Conservation (phyloP, 2,113 vertebrate genomes). For the Zosterops hypoxanthus region DNA sequence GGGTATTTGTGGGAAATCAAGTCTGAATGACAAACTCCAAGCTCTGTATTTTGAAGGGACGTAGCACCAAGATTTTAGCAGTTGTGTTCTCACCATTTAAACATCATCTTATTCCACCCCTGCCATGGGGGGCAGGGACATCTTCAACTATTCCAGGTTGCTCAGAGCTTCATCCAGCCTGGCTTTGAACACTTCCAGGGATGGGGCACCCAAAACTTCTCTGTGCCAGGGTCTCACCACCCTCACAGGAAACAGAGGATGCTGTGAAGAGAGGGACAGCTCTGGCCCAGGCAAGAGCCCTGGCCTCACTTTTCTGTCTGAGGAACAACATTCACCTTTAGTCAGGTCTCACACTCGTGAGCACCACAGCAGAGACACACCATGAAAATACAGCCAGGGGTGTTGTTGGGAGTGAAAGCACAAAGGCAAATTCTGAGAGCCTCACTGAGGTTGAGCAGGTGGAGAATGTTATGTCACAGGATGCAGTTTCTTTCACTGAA, state of each 20-base stretch:
- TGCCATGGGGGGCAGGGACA: background rate
- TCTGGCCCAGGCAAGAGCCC: background rate
- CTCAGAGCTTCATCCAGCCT: background rate
- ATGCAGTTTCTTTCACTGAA: background rate
- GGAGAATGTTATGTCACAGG: background rate
- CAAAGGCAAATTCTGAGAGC: background rate
- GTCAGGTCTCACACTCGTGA: background rate
- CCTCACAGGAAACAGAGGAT: background rate
- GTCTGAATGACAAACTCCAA: background rate
- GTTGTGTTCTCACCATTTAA: background rate
- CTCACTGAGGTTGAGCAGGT: background rate
- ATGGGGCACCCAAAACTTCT: background rate
- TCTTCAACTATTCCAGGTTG: background rate
- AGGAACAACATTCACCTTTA: rapidly evolving
- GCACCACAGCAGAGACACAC: background rate
- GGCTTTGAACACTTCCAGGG: background rate
- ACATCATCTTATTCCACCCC: background rate
- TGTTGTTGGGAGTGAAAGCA: background rate
- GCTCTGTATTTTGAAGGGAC: background rate
- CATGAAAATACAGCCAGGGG: background rate
- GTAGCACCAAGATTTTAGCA: background rate
- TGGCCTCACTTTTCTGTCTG: background rate
- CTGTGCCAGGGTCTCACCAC: background rate
- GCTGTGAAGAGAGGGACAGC: background rate
- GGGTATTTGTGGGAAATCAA: background rate